Percentiles rank a stretch among this genome's conserved stretches.
phyloP scores from a whole-genome alignment of 2,888 invertebrate genomes.

The Microctonus brassicae region DNA sequence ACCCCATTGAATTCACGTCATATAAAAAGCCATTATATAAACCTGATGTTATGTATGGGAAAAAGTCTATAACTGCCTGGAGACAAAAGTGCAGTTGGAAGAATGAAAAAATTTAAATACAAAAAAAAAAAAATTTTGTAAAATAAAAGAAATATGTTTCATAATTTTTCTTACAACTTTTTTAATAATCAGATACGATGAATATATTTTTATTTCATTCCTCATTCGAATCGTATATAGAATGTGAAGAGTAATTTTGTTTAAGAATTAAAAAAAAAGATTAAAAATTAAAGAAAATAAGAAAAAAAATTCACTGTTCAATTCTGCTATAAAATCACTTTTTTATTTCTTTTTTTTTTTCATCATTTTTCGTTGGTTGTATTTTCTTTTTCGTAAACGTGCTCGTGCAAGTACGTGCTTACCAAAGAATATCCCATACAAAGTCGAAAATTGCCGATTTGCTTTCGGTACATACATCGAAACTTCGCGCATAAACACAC shows the following conservation, averaged over 20 bases:
- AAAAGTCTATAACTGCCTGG: not conserved
- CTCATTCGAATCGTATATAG: too few relatives aligned
- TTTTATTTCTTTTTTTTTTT: conserved; percentile 27
- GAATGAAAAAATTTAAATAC: conserved; percentile 1
- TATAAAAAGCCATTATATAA: conserved; percentile 8
- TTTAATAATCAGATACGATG: too few relatives aligned
- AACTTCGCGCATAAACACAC: not conserved
- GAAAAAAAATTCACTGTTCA: too few relatives aligned
- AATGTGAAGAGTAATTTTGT: too few relatives aligned
- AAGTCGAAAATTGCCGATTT: not conserved
- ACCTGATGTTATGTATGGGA: not conserved
- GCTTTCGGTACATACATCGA: conserved; percentile 1
- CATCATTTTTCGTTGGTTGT: not conserved
- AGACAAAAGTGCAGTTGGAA: not conserved
- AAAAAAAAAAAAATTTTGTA: not conserved
- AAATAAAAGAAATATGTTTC: not conserved
- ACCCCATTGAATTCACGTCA: conserved; percentile 27
- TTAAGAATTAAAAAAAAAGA: too few relatives aligned
- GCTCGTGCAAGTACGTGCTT: not conserved
- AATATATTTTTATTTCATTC: too few relatives aligned
- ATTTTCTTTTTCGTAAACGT: conserved; percentile 17
- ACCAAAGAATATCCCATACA: not conserved
- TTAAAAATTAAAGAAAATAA: too few relatives aligned
- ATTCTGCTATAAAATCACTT: too few relatives aligned
- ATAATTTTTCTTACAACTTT: not conserved